Base-by-base conservation (phyloP, 2,797 vertebrate species). In the Myripristis jacobus region DNA sequence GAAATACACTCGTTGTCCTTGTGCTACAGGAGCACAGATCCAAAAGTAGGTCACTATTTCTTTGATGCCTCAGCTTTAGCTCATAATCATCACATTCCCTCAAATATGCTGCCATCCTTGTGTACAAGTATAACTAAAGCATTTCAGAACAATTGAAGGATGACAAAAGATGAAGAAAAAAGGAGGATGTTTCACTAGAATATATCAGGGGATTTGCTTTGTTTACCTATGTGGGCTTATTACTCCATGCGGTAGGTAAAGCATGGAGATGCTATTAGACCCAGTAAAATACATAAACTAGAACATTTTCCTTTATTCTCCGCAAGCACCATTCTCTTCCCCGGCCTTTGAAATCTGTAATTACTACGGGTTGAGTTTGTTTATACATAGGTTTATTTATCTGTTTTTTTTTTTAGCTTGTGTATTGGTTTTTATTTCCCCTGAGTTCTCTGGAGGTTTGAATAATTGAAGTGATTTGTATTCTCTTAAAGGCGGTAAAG, bases 381-480 rank as follows among this genome's bases (percentile, higher is more conserved):
- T 87, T 89, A 80, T 69, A 82, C 70, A 75, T 61, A 31, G 58
- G 38, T 81, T 79, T 85, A 83, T 87, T 82, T 87, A 76, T 87
- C 76, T 70, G 48, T 86, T 80, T 84, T 88, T 79, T 79, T 84
- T 88, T 79, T 73, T 74, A 70, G 63, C 59, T 56, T 55, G 66
- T 73, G 47, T 79, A 84, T 87, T 84, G 9, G 46, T 78, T 87
- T 73, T 88, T 77, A 71, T 86, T 76, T 63, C 29, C 53, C 29
- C 13, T 36, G 70, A 79, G 77, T 76, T 82, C 87, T 88, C 87
- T 81, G 52, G 84, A 83, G 86, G 80, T 80, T 89, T 91, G 81
- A 93, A 93, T 93, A 93, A 93, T 93, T 93, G 88, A 91, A 88
- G 77, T 88, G 89, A 92, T 93, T 94, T 94, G 92, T 93, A 89